These are phyloP conservation scores for Ornithorhynchus anatinus DNA, from an alignment of 2,113 vertebrate genomes.

Conservation along the genomic window DNA sequence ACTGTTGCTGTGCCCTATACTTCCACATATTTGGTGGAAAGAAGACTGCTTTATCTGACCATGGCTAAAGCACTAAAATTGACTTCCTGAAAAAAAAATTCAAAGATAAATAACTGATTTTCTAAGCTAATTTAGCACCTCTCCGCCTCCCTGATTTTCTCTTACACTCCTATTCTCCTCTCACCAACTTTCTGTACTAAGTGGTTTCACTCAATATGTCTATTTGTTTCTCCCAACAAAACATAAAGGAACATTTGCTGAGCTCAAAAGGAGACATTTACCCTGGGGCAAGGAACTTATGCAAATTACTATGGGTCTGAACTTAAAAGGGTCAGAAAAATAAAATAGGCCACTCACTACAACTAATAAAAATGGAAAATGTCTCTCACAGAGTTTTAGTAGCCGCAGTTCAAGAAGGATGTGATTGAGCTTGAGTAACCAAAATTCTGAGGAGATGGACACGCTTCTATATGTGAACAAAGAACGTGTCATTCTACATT, in stretches of 20 bases:
- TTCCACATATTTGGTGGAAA: background rate
- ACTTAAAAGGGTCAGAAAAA: conserved; percentile 3
- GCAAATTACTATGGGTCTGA: conserved; percentile 6
- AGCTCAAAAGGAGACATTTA: conserved; percentile 17
- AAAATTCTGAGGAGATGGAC: too few relatives aligned
- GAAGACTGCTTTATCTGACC: background rate
- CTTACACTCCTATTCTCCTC: background rate
- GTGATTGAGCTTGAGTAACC: too few relatives aligned
- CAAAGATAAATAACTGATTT: background rate
- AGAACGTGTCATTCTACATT: too few relatives aligned
- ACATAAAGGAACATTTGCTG: background rate
- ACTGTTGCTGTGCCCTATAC: background rate
- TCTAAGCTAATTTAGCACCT: background rate
- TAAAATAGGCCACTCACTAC: background rate
- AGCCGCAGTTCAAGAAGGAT: too few relatives aligned
- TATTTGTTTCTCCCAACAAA: background rate
- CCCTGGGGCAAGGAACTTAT: background rate
- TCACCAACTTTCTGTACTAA: too few relatives aligned
- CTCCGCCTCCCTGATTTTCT: background rate
- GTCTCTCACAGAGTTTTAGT: background rate
- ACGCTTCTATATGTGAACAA: too few relatives aligned
- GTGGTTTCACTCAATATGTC: background rate
- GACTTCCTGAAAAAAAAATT: background rate
- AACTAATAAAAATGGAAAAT: conserved; percentile 21
- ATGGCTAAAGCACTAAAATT: conserved; percentile 1